phyloP scores from a whole-genome alignment of 2,797 vertebrate genomes.

The Typhlichthys subterraneus region DNA sequence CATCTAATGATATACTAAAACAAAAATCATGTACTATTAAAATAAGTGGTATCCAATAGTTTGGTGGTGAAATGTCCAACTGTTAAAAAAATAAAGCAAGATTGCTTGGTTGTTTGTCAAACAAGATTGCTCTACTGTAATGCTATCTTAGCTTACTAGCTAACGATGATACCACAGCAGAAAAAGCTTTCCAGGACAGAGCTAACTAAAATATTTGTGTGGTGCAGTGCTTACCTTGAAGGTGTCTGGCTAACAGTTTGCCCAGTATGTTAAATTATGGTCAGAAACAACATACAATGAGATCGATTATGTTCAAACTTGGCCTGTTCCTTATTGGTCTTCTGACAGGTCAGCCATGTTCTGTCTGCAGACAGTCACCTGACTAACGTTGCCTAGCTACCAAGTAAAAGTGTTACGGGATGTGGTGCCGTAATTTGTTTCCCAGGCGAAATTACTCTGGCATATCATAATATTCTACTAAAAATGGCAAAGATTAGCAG shows the following conservation, averaged over 20 bases:
- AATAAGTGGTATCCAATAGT: conserved; percentile 10
- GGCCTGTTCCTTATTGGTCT: conserved; percentile 75
- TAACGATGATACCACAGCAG: conserved; percentile 33
- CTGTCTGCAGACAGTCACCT: conserved; percentile 81
- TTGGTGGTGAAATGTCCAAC: background rate
- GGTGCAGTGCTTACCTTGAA: conserved; percentile 57
- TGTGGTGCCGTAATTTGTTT: too few relatives aligned
- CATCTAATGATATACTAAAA: conserved; percentile 1
- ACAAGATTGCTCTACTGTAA: conserved; percentile 7
- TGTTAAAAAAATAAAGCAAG: conserved; percentile 29
- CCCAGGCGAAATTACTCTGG: too few relatives aligned
- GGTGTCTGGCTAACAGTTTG: conserved; percentile 25
- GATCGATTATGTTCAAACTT: conserved; percentile 67
- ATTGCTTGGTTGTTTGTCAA: conserved; percentile 48
- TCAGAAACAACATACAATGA: conserved; percentile 43
- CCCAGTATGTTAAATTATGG: conserved; percentile 37
- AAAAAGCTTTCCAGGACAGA: conserved; percentile 14
- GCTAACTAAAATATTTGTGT: background rate
- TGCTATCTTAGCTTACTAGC: conserved; percentile 63
- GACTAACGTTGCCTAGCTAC: conserved; percentile 77
- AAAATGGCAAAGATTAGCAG: too few relatives aligned
- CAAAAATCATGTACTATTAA: background rate
- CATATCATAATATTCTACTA: too few relatives aligned
- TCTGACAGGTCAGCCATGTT: conserved; percentile 82
- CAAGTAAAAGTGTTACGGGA: conserved; percentile 53